Percentiles rank a stretch among this genome's conserved stretches.
Evolutionary conservation across 2,888 invertebrate species (phyloP).

Genomic region (Phymatocera aterrima): DNA sequence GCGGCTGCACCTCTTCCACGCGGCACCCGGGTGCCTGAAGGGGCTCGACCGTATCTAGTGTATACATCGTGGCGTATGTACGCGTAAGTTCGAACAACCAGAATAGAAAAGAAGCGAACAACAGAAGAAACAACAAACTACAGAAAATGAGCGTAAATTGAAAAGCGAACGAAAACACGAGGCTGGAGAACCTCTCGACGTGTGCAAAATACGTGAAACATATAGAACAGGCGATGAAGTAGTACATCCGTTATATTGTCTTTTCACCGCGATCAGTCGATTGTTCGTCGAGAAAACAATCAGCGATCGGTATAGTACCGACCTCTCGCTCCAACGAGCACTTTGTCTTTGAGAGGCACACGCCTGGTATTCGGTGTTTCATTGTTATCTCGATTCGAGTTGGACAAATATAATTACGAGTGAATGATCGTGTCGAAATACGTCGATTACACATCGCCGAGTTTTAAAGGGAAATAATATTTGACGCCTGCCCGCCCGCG

Average conservation of each 20-base stretch:
- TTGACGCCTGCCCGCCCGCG: background rate
- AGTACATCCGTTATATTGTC: background rate
- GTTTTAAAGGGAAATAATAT: background rate
- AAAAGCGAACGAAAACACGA: too few species aligned
- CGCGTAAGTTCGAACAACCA: background rate
- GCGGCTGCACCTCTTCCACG: constrained; percentile 28
- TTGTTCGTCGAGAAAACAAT: constrained; percentile 40
- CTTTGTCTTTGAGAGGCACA: constrained; percentile 21
- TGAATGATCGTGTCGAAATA: constrained; percentile 37
- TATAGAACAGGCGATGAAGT: too few species aligned
- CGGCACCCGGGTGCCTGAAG: constrained; percentile 21
- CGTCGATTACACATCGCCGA: constrained; percentile 31
- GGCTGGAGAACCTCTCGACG: too few species aligned
- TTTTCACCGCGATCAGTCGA: constrained; percentile 8
- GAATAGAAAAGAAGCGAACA: background rate
- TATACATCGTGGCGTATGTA: constrained; percentile 11
- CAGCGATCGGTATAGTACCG: background rate
- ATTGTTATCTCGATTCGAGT: background rate
- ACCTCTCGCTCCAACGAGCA: constrained; percentile 38
- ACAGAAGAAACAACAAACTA: background rate
- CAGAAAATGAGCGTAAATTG: background rate
- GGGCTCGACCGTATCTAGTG: background rate
- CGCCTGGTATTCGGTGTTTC: background rate
- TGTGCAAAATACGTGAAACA: too few species aligned
- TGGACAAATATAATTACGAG: constrained; percentile 37